phyloP scores from a whole-genome alignment of 2,797 vertebrate genomes.

The Pteronotus mesoamericanus region DNA sequence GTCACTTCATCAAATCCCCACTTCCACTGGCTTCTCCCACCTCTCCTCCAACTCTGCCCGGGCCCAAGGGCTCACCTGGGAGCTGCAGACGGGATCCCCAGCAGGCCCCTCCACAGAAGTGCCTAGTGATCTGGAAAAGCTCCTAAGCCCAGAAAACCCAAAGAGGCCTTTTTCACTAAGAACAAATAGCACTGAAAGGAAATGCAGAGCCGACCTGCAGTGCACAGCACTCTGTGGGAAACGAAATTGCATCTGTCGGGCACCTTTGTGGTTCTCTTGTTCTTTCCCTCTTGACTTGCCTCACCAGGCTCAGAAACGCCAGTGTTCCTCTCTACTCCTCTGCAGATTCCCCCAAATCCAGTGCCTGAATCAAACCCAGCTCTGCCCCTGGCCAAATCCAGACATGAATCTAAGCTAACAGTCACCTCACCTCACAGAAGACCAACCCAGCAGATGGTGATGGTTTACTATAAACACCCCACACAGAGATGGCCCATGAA shows the following conservation, averaged over 20 bases:
- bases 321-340: not conserved
- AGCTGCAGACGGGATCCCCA: constrained; percentile 6
- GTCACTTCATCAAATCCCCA: not conserved
- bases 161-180: constrained; percentile 53
- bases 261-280: constrained; percentile 7
- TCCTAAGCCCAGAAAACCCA: constrained; percentile 53
- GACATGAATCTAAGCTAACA: not conserved
- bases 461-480: not conserved
- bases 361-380: not conserved
- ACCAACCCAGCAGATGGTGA: not conserved
- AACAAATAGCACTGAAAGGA: constrained; percentile 52
- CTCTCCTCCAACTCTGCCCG: not conserved
- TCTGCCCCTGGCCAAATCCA: constrained; percentile 15
- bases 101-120: constrained; percentile 44
- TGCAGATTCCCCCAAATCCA: not conserved
- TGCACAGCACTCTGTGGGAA: constrained; percentile 15
- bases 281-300: not conserved
- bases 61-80: not conserved
- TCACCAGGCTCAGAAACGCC: constrained; percentile 13
- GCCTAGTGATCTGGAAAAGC: constrained; percentile 66
- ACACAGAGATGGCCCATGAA: constrained; percentile 45
- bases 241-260: not conserved
- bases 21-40: not conserved
- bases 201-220: constrained; percentile 14
- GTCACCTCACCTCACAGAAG: not conserved